These are phyloP conservation scores for Choloepus hoffmanni DNA, from an alignment of 2,113 vertebrate species.

Conservation along the genomic window DNA sequence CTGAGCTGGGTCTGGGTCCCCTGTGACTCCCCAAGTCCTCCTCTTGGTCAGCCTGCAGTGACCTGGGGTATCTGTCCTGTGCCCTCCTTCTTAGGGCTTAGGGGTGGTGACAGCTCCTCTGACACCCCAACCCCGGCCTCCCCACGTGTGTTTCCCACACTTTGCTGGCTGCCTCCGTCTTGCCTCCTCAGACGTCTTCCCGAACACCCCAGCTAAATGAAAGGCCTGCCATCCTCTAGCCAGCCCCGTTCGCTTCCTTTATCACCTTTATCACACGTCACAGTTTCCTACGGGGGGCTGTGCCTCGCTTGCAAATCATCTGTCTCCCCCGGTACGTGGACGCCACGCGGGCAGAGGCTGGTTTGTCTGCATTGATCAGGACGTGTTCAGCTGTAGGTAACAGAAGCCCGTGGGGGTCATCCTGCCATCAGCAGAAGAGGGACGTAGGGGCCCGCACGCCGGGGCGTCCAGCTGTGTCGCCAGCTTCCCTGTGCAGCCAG, in stretches of 20 bases:
- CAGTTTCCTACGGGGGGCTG: not conserved
- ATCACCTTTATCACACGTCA: not conserved
- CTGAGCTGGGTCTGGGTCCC: not conserved
- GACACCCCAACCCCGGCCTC: rapidly evolving
- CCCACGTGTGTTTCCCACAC: not conserved
- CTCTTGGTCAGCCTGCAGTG: not conserved
- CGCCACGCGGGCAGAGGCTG: too few relatives aligned
- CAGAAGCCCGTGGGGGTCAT: not conserved
- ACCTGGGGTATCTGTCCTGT: too few relatives aligned
- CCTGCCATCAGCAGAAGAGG: not conserved
- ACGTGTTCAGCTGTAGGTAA: too few relatives aligned
- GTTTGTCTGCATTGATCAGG: not conserved
- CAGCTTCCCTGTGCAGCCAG: too few relatives aligned
- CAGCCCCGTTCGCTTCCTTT: not conserved
- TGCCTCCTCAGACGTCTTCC: too few relatives aligned
- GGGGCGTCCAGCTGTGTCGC: not conserved
- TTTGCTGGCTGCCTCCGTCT: not conserved
- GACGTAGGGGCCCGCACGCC: rapidly evolving
- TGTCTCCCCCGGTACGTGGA: not conserved
- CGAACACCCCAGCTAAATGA: rapidly evolving
- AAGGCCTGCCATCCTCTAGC: not conserved
- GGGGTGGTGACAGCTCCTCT: too few relatives aligned
- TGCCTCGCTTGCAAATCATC: not conserved
- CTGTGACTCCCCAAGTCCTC: not conserved
- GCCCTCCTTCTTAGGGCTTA: too few relatives aligned